Evolutionary conservation across 2,113 vertebrate species (phyloP).

Genomic region (Propithecus coquereli): DNA sequence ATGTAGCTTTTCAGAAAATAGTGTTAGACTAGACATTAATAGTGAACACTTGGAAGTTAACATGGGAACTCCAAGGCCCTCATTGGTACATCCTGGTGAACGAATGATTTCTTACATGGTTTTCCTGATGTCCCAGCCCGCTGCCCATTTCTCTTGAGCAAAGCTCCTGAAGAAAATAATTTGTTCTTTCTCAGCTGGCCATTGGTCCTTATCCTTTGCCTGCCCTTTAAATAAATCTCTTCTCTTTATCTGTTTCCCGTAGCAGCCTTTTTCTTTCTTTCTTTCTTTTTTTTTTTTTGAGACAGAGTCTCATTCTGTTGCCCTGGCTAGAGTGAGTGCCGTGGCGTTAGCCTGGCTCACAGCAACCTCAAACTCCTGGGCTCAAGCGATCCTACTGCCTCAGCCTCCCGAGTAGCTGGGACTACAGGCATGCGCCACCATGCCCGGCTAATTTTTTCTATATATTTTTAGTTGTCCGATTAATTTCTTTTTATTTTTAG

Average conservation of each 20-base stretch:
- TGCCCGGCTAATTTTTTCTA: too few relatives aligned
- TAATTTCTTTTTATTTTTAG: too few relatives aligned
- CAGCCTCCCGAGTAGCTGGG: too few relatives aligned
- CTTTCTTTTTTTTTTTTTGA: too few relatives aligned
- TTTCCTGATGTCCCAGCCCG: neutral
- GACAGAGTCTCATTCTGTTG: too few relatives aligned
- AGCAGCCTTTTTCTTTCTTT: neutral
- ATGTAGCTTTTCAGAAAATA: neutral
- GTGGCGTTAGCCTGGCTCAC: too few relatives aligned
- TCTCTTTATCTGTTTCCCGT: neutral
- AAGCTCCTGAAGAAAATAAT: neutral
- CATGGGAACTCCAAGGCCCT: neutral
- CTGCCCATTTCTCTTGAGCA: neutral
- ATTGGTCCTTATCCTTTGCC: neutral
- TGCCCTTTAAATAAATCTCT: neutral
- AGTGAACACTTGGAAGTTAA: neutral
- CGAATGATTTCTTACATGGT: neutral
- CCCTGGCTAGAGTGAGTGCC: too few relatives aligned
- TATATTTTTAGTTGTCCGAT: too few relatives aligned
- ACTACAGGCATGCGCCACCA: too few relatives aligned
- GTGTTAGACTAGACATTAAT: slow-evolving; percentile 25
- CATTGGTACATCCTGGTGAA: neutral
- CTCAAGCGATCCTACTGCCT: too few relatives aligned
- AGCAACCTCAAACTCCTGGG: too few relatives aligned
- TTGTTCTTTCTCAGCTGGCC: neutral